Conservation (phyloP, 1,140 invertebrate genomes). For the Eufriesea mexicana region DNA sequence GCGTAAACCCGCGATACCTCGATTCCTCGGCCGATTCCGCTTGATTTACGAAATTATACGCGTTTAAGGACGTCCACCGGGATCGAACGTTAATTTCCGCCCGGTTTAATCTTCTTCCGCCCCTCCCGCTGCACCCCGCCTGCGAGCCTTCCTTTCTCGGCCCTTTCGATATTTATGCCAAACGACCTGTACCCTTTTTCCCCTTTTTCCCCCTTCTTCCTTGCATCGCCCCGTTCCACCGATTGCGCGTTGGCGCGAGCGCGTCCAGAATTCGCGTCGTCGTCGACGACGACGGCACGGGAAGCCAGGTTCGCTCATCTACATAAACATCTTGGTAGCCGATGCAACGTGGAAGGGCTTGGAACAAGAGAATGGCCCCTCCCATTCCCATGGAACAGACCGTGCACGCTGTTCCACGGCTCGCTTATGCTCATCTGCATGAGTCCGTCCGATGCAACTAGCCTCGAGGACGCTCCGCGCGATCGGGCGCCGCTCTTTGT, state of each 20-base stretch:
- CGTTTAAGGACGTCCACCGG: not conserved
- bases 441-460: constrained; percentile 52
- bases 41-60: constrained; percentile 37
- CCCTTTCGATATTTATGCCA: constrained; percentile 41
- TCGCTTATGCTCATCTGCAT: constrained; percentile 62
- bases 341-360: constrained; percentile 25
- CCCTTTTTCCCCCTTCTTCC: not conserved
- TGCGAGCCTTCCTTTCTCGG: not conserved
- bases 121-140: too few relatives aligned
- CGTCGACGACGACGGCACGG: constrained; percentile 27
- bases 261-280: constrained; percentile 26
- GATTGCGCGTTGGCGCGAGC: constrained; percentile 20
- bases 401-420: constrained; percentile 30
- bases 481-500: not conserved
- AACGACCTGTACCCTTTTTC: constrained; percentile 8
- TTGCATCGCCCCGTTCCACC: not conserved
- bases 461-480: not conserved
- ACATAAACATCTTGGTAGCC: constrained; percentile 71
- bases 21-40: constrained; percentile 12
- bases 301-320: constrained; percentile 63
- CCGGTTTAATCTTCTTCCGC: constrained; percentile 12
- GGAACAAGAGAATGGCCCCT: constrained; percentile 35
- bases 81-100: constrained; percentile 41
- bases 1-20: not conserved
- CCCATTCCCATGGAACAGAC: constrained; percentile 27